Evolutionary conservation across 1,140 invertebrate genomes (phyloP).

Genomic region (Oedothorax gibbosus): DNA sequence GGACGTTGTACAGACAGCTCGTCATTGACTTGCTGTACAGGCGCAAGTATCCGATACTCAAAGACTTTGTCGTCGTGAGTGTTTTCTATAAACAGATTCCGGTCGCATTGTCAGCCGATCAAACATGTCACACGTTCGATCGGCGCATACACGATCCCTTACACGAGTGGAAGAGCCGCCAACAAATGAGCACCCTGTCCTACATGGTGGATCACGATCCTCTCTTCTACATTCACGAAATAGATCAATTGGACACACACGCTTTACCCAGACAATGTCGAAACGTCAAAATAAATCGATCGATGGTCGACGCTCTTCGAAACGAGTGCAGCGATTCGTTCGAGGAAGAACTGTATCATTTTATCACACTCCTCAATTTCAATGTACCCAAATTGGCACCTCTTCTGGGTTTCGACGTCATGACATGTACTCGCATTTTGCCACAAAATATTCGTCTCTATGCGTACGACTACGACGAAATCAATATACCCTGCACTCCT

Average conservation of each 20-base stretch:
- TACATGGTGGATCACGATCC: neutral
- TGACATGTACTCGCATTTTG: neutral
- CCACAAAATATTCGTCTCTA: neutral
- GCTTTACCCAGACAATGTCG: neutral
- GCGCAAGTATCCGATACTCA: neutral
- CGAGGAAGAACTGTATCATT: constrained; percentile 27
- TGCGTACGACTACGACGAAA: neutral
- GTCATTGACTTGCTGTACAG: neutral
- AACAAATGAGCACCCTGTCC: neutral
- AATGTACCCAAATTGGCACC: neutral
- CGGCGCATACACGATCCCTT: neutral
- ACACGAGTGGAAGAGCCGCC: neutral
- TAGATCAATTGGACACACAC: neutral
- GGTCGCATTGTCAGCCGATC: neutral
- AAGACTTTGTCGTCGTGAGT: constrained; percentile 3
- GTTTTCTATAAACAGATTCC: neutral
- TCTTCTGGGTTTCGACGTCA: neutral
- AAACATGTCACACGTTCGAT: neutral
- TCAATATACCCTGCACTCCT: neutral
- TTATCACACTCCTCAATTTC: constrained; percentile 13
- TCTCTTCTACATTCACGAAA: neutral
- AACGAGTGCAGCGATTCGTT: neutral
- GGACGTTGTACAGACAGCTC: neutral
- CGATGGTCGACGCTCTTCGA: neutral
- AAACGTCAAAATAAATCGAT: neutral